Base-by-base conservation (phyloP, 2,888 invertebrate genomes). In the Phengaris alcon region DNA sequence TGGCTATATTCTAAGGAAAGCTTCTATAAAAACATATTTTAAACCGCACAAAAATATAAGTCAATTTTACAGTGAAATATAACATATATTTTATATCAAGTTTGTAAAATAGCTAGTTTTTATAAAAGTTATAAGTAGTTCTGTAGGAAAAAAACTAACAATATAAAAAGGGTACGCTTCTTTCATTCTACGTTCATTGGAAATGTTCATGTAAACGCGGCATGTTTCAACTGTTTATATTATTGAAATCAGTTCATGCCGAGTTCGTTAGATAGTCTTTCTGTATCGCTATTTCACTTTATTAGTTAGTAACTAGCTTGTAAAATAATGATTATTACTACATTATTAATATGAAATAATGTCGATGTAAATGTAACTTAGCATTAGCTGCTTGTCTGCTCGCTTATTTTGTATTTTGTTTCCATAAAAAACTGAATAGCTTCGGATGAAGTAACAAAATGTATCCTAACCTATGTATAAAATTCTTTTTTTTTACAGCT, bases 201-300 rank as follows among this genome's bases (percentile, higher is more conserved):
- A 59, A 59, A 59, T 59, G 15, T 59, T 59, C 5, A 59, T 59
- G 3, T 54, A 76, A 74, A 70, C 35, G 55, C 57, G 73, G 76
- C 73, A 75, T 73, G 68, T 46, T n/a, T 69, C 46, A 69, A 46
- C 8, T 69, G 48, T 46, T 46, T 48, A n/a, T 69, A 69, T 15
- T 48, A 69, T 48, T 69, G 10, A 59, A 59, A 22, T 22, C 59
- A 59, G 59, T 59, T 59, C 59, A 22, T 59, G 15, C 59, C 59
- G 59, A 59, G 59, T 59, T 59, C 22, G 59, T 59, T 59, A 59
- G 22, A 59, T 9, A 59, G 22, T 59, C 57, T 57, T 57, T 57
- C 59, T 59, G 22, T 59, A 59, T 22, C 4, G n/a, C 22, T 10
- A 22, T 59, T 59, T 10, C 10, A 22, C 22, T 59, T 22, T 10